Base-by-base conservation (phyloP, 2,797 vertebrate species). In the Petrocephalus sullivani region DNA sequence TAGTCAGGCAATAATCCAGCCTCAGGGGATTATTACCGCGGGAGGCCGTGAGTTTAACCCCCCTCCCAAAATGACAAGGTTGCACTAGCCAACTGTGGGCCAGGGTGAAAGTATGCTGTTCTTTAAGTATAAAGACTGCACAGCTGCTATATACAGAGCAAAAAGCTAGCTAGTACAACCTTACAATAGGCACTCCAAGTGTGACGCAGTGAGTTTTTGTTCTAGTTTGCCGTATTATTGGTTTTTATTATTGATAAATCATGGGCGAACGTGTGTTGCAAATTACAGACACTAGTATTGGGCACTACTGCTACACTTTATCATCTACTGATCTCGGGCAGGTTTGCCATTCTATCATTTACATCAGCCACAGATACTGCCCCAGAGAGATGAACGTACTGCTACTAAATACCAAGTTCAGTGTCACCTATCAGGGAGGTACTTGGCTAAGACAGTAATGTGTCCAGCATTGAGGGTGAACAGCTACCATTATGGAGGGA, bases 41-140 rank as follows among this genome's bases (percentile, higher is more conserved):
- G 0, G 28, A 4, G 71, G 37, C 14, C 8, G 71, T 46, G 33
- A 78, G 6, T 46, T 78, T 9, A 28, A 37, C 14, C 14, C 58
- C 58, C 58, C 16, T 41, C 21, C 12, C 14, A 14, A 61, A 75
- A 87, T 89, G 90, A 92, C 5, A 71, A 19, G 33, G 67, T 14
- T 33, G 28, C 75, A 81, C 41, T 21, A n/a, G 41, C 75, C 41
- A 81, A 46, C n/a, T 81, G 75, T 21, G 41, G 41, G 75, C 37
- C 41, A 46, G 8, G 7, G 41, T 81, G 19, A 81, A 81, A 81
- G 75, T 81, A 49, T 16, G 46, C 75, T 49, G 41, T 46, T 49
- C 75, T 49, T 81, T 49, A 81, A 81, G 41, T 6, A 81, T 49
- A 46, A 49, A 81, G n/a, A 16, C 37, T 8, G 75, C 41, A 81